Base-by-base conservation (phyloP, 2,888 invertebrate species). In the Drosophila lutescens region DNA sequence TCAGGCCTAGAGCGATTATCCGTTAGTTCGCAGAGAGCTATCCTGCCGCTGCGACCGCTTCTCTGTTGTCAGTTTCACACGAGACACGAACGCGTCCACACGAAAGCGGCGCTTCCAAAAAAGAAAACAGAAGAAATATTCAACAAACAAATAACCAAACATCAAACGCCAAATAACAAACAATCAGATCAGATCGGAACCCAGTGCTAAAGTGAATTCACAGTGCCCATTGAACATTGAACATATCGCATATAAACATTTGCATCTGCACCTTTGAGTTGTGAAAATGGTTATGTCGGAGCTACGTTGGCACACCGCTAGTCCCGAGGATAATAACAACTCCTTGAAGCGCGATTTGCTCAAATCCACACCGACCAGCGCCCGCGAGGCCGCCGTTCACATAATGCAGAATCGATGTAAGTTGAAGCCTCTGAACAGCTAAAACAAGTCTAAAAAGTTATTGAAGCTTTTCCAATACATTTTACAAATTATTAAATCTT, bases 221-320 rank as follows among this genome's bases (percentile, higher is more conserved):
- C 23, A 62, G 56, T 56, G 56, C 46, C 12, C 1, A 32, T 12
- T 15, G 38, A 56, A 44, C 47, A 49, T 54, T 61, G 50, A 58
- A 54, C 68, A 56, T 60, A 71, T 58, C 68, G 43, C 50, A 40
- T 55, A 34, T 47, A 56, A 54, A 59, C 50, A 67, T 49, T 50
- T 53, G 26, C 43, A 40, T 41, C 30, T 53, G 44, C 51, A 59
- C 53, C 41, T 47, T 38, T 57, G 54, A 51, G 62, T 57, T 72
- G 89, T 90, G 81, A 92, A 91, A 90, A 92, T 92, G 92, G 92
- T 92, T 90, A 92, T 92, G 92, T 92, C 92, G 89, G 92, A 92
- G 90, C 82, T 92, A 89, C 92, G 90, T 84, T 92, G 92, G 92
- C 90, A 89, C 80, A 86, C 86, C 76, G 88, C 83, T 76, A 87